Conservation (phyloP, 1,140 invertebrate species). For the Mya arenaria region DNA sequence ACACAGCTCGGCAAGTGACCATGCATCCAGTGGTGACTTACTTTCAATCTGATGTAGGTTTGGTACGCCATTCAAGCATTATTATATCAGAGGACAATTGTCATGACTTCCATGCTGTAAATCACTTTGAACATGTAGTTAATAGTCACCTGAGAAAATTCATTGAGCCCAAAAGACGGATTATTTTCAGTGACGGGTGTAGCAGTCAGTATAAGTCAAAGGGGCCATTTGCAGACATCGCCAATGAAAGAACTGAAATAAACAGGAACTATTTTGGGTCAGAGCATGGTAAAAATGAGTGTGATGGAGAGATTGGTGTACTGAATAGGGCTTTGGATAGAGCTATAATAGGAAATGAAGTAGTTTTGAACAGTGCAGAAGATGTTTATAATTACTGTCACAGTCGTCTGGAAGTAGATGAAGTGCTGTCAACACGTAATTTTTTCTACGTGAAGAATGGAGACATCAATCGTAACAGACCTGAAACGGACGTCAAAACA, state of each 20-base stretch:
- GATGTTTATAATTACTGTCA: constrained; percentile 47
- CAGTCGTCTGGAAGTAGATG: constrained; percentile 15
- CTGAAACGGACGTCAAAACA: constrained; percentile 37
- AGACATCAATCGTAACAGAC: constrained; percentile 49
- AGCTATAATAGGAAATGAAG: constrained; percentile 31
- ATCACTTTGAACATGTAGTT: constrained; percentile 21
- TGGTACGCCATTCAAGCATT: constrained; percentile 22
- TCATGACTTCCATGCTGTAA: constrained; percentile 49
- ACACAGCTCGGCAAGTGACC: constrained; percentile 35
- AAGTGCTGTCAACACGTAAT: constrained; percentile 10
- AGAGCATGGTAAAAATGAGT: constrained; percentile 57
- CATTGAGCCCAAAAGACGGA: background rate
- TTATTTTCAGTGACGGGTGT: constrained; percentile 47
- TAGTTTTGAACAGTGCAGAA: constrained; percentile 55
- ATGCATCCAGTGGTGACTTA: constrained; percentile 44
- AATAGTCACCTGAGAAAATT: background rate
- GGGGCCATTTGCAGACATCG: constrained; percentile 49
- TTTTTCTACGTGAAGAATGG: constrained; percentile 34
- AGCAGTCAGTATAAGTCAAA: constrained; percentile 46
- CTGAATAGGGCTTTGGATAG: constrained; percentile 52
- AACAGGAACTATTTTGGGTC: constrained; percentile 59
- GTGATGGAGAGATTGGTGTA: constrained; percentile 56
- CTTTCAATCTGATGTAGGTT: background rate
- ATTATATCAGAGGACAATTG: constrained; percentile 39
- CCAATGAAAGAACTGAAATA: background rate